Evolutionary conservation across 2,888 invertebrate species (phyloP), one percentile per base, ranked within the genome.

Genomic region (Scaptomyza tumidula): DNA sequence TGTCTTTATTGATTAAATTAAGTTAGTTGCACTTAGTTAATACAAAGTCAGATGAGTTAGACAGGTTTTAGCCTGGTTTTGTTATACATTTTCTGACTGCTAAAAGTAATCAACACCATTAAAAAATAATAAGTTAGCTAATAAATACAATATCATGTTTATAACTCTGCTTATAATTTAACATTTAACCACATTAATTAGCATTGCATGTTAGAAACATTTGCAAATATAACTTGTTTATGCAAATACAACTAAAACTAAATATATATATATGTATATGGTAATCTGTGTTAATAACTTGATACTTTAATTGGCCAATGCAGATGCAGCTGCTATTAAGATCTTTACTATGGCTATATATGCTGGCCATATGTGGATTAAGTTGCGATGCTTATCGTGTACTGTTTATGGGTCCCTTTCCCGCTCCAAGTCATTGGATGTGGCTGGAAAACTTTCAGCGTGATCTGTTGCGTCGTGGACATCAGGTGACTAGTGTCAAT

Each of bases 381-480:
- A 33, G 52, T 10, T 10, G 63, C 2, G 33, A 61, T 14, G 80
- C 78, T 1, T 87, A 80, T 45, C 90, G 91, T 5, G 91, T 92
- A 33, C 78, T 92, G 11, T 90, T 92, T 46, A 89, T 92, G 90
- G 91, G 90, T 0, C 92, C 91, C 1, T 92, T 92, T 69, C 92
- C 92, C 2, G 91, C 91, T 0, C 92, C 91, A 4, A 92, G 92
- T 64, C 92, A 92, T 71, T 92, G 92, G 92, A 75, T 92, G 81
- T 92, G 92, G 92, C 64, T 92, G 62, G 91, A 92, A 60, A 90
- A 92, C 70, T 91, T 92, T 55, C 83, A 90, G 50, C 88, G 88
- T 13, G 92, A 89, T 62, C 75, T 92, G 0, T 65, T 92, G 1
- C 64, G 70, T 11, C 88, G 91, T 41, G 93, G 93, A 4, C 93